phyloP scores from a whole-genome alignment of 2,113 vertebrate species.

The Ptilorrhoa leucosticta region DNA sequence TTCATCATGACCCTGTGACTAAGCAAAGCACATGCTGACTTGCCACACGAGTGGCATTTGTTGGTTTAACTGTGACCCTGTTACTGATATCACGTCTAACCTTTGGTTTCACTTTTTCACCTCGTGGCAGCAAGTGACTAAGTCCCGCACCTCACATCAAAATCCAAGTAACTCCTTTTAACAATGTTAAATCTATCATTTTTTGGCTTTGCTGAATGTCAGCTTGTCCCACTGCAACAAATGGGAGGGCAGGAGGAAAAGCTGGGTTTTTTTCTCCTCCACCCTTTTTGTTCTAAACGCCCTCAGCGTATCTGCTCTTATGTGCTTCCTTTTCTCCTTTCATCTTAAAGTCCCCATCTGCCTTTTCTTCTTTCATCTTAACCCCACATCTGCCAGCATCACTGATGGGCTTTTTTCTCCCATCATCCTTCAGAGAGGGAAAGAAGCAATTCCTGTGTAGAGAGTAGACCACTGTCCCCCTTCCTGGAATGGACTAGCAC shows the following conservation, averaged over 20 bases:
- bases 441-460: rapidly evolving
- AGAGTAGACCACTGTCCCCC: not conserved
- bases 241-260: not conserved
- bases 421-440: not conserved
- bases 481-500: not conserved
- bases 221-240: not conserved
- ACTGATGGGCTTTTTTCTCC: not conserved
- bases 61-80: not conserved
- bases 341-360: not conserved
- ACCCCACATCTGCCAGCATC: not conserved
- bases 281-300: not conserved
- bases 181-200: not conserved
- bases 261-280: not conserved
- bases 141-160: not conserved
- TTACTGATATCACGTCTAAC: not conserved
- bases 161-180: not conserved
- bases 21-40: not conserved
- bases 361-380: not conserved
- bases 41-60: not conserved
- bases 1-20: not conserved
- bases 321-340: not conserved
- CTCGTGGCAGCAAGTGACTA: not conserved
- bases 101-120: slow-evolving; percentile 17
- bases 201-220: not conserved
- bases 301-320: not conserved